Percentiles rank a stretch among this genome's conserved stretches.
Conservation (phyloP, 1,140 invertebrate genomes). For the Hycleus cichorii region DNA sequence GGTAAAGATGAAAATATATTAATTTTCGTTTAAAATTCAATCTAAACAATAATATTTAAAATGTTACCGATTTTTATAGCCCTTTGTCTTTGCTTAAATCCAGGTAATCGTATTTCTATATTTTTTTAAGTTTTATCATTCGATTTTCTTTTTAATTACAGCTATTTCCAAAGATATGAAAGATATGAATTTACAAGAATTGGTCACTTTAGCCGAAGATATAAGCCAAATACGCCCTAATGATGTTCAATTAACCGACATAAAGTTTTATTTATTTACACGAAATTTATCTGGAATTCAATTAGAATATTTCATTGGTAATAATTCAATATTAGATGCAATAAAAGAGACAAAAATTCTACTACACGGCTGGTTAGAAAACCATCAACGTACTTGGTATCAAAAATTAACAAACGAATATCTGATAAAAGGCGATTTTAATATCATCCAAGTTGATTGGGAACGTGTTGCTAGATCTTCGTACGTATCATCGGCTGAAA, state of each 20-base stretch:
- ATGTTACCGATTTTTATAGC: too few relatives aligned
- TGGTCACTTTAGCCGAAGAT: constrained; percentile 27
- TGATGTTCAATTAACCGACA: constrained; percentile 42
- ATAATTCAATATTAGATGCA: neutral
- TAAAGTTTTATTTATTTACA: constrained; percentile 44
- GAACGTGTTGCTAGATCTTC: constrained; percentile 18
- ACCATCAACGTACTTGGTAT: constrained; percentile 37
- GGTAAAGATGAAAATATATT: too few relatives aligned
- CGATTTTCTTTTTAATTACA: too few relatives aligned
- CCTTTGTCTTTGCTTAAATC: too few relatives aligned
- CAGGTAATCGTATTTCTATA: too few relatives aligned
- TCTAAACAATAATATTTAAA: too few relatives aligned
- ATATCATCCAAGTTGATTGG: constrained; percentile 61
- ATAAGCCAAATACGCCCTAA: constrained; percentile 44
- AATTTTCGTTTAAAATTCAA: too few relatives aligned
- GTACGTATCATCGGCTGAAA: constrained; percentile 14
- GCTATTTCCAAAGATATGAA: constrained; percentile 5
- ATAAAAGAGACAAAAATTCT: constrained; percentile 50
- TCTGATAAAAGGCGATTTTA: constrained; percentile 46
- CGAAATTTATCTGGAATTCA: neutral
- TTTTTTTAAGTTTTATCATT: too few relatives aligned
- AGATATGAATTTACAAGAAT: neutral
- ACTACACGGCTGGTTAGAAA: constrained; percentile 65
- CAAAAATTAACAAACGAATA: constrained; percentile 44
- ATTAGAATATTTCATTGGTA: neutral